Base-by-base conservation (phyloP, 2,113 vertebrate species). In the Brachyistius frenatus region DNA sequence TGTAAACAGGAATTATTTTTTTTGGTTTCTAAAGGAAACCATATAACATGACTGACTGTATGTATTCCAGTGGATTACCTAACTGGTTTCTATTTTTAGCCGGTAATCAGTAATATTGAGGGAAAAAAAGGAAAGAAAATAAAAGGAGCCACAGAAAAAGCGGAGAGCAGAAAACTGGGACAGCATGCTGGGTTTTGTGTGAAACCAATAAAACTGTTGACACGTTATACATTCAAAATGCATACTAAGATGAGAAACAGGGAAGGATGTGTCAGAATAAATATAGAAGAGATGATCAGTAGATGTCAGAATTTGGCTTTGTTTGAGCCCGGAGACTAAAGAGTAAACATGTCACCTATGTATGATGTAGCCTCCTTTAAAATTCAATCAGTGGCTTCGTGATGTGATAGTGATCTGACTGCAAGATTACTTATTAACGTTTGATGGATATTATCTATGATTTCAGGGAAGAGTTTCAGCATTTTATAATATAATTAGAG, bases 131-230 rank as follows among this genome's bases (percentile, higher is more conserved):
- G 35, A 41, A 74, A 13, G 23, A 57, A 76, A 68, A 41, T 53
- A 47, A 81, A 33, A 64, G 9, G 30, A 86, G 68, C 36, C 53
- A 60, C 10, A 76, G 66, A 66, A 80, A 66, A 68, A 76, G 54
- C 36, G 0, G 44, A 57, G 61, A 7, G 47, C n/a, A 58, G 57
- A 39, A 86, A 90, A 86, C 66, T 88, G 84, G 87, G 88, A 76
- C 84, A 85, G 56, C 47, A 7, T 3, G 30, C 66, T 30, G 70
- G 33, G 23, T 50, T 47, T 52, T 47, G 74, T 79, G 73, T 55
- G 64, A 73, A 81, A 79, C 71, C 78, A 74, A 23, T 44, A 47
- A 35, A 61, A 35, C 39, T 49, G 71, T 61, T 63, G 68, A 66
- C 71, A 57, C 39, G n/a, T 65, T 49, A 11, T 8, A 50, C 56